Conservation (phyloP, 2,888 invertebrate species). For the Rhamnusium bicolor region DNA sequence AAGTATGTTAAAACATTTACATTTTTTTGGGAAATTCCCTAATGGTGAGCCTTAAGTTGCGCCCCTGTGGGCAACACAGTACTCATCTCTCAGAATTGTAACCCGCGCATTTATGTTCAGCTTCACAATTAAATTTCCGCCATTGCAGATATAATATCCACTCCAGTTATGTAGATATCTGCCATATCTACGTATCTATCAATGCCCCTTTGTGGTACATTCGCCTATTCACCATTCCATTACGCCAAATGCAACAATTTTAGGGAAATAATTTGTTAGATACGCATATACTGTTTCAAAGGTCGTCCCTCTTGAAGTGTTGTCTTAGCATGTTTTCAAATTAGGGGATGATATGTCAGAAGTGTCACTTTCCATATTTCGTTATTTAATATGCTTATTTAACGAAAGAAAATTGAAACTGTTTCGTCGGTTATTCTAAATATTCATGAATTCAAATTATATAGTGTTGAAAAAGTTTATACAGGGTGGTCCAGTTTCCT, state of each 20-base stretch:
- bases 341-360: not conserved
- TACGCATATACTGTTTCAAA: slow-evolving; percentile 4
- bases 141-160: slow-evolving; percentile 26
- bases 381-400: not conserved
- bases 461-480: no score
- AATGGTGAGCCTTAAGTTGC: not conserved
- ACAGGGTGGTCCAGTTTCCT: no score
- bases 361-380: not conserved
- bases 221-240: slow-evolving; percentile 30
- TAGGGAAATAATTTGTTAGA: slow-evolving; percentile 6
- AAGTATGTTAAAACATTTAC: no score
- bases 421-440: no score
- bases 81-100: not conserved
- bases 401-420: not conserved
- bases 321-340: not conserved
- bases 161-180: slow-evolving; percentile 17
- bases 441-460: no score
- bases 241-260: slow-evolving; percentile 26
- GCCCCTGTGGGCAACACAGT: not conserved
- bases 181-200: slow-evolving; percentile 35
- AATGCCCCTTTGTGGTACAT: slow-evolving; percentile 34
- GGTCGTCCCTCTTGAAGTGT: not conserved
- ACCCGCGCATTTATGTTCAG: slow-evolving; percentile 18
- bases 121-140: slow-evolving; percentile 34
- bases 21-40: not conserved